phyloP scores from a whole-genome alignment of 2,113 vertebrate genomes.

The Mesitornis unicolor region DNA sequence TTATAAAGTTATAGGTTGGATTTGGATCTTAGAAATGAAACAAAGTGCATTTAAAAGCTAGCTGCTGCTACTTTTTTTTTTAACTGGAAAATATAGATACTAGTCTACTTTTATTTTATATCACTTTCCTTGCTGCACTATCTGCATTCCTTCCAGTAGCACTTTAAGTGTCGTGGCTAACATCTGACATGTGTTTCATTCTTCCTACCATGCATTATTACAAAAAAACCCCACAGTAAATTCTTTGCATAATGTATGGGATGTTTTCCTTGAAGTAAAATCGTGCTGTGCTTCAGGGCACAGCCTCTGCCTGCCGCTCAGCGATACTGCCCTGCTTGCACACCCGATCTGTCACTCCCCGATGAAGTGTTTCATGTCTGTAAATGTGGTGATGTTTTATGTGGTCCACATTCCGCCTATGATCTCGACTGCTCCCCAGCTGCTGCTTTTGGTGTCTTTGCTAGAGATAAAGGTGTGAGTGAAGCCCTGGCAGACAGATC shows the following conservation, averaged over 20 bases:
- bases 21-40: background rate
- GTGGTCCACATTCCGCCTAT: background rate
- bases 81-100: background rate
- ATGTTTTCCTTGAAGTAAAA: background rate
- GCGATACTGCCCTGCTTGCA: background rate
- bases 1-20: background rate
- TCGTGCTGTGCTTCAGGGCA: background rate
- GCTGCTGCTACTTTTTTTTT: background rate
- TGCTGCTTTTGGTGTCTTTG: background rate
- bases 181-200: background rate
- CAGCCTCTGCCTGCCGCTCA: background rate
- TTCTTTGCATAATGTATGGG: constrained; percentile 22
- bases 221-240: background rate
- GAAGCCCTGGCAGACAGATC: background rate
- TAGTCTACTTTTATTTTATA: background rate
- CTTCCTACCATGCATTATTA: background rate
- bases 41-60: background rate
- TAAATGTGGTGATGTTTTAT: background rate
- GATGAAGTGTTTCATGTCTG: background rate
- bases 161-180: background rate
- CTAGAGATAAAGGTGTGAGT: background rate
- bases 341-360: background rate
- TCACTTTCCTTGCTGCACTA: background rate
- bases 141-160: background rate
- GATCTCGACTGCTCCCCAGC: background rate